Conservation (phyloP, 2,888 invertebrate genomes). For the Rhyacophila evoluta region DNA sequence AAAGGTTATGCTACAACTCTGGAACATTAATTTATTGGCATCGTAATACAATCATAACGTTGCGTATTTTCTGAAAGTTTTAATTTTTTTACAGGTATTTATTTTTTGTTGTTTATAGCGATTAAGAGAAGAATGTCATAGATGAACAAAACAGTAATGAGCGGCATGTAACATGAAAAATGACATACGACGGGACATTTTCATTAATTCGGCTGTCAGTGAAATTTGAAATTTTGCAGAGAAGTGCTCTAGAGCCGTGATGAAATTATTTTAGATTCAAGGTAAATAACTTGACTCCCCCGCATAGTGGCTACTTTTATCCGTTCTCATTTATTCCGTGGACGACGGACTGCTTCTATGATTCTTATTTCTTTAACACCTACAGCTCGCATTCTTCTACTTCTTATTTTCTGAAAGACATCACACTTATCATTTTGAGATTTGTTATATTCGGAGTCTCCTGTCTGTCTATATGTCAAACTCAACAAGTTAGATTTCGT, state of each 20-base stretch:
- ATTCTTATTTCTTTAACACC: no score
- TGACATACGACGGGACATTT: neutral
- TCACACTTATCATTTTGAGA: no score
- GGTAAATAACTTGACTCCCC: constrained; percentile 21
- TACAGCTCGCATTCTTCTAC: no score
- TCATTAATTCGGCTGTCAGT: constrained; percentile 6
- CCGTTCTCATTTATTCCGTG: constrained; percentile 9
- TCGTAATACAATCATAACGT: no score
- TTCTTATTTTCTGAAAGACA: no score
- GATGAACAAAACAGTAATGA: neutral
- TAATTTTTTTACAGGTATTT: no score
- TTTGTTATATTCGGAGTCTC: no score
- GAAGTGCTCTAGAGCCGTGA: neutral
- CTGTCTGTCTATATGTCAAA: no score
- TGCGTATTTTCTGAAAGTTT: no score
- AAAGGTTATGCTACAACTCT: no score
- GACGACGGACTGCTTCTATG: neutral
- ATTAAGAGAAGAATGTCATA: neutral
- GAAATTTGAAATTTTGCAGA: neutral
- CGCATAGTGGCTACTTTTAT: neutral
- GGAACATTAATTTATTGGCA: no score
- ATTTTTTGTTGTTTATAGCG: neutral
- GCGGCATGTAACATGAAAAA: neutral
- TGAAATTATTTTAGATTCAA: constrained; percentile 21
- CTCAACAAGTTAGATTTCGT: no score